Conservation (phyloP, 2,888 invertebrate genomes). For the Thalpophila matura region DNA sequence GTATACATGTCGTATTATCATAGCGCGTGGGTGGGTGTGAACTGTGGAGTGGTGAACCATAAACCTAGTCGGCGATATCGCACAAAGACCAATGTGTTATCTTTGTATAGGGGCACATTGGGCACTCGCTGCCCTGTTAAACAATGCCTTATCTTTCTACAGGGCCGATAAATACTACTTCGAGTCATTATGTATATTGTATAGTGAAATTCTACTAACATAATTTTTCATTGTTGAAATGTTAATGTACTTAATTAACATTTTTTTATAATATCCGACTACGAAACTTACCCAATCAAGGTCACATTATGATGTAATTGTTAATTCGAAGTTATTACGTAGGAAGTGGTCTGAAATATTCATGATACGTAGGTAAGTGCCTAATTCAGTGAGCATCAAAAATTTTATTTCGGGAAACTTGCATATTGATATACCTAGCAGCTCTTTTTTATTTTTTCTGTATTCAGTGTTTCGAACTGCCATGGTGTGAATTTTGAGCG, state of each 20-base stretch:
- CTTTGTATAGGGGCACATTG: slow-evolving; percentile 52
- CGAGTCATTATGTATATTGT: slow-evolving; percentile 14
- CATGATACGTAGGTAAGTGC: slow-evolving; percentile 1
- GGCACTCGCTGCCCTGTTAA: slow-evolving; percentile 47
- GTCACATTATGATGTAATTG: slow-evolving; percentile 27
- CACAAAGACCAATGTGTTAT: slow-evolving; percentile 60
- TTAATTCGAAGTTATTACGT: slow-evolving; percentile 12
- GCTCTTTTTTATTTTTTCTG: not conserved
- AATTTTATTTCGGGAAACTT: slow-evolving; percentile 9
- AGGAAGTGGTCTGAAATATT: not conserved
- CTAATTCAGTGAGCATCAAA: no score
- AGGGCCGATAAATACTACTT: slow-evolving; percentile 33
- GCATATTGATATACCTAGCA: not conserved
- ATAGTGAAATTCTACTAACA: slow-evolving; percentile 27
- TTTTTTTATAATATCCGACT: slow-evolving; percentile 43
- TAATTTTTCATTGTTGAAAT: slow-evolving; percentile 50
- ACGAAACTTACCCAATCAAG: slow-evolving; percentile 41
- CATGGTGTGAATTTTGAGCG: slow-evolving; percentile 69
- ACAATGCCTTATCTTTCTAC: slow-evolving; percentile 43
- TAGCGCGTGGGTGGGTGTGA: slow-evolving; percentile 66
- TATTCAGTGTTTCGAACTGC: slow-evolving; percentile 3
- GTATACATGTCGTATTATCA: slow-evolving; percentile 64
- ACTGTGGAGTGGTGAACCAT: slow-evolving; percentile 66
- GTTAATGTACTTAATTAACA: slow-evolving; percentile 41
- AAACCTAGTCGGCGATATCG: slow-evolving; percentile 66